Conservation (phyloP, 2,113 vertebrate species). For the Choloepus hoffmanni region DNA sequence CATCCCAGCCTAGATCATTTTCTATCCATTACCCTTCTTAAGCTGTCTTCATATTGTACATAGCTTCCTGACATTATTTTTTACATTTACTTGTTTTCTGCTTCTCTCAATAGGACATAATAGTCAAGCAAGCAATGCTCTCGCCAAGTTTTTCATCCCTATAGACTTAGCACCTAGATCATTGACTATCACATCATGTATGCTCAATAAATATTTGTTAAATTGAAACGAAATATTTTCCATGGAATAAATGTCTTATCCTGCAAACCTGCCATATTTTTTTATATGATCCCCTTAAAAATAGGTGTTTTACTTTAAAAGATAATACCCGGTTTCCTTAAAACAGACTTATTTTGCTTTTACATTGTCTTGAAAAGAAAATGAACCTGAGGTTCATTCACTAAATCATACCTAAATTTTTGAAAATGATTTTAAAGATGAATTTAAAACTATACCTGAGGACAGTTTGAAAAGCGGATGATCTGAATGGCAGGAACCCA, state of each 20-base stretch:
- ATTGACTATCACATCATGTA: background rate
- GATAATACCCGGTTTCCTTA: background rate
- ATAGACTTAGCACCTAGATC: background rate
- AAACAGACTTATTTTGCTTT: slow-evolving; percentile 13
- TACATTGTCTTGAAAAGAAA: slow-evolving; percentile 26
- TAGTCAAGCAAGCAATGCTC: background rate
- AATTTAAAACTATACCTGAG: slow-evolving; percentile 67
- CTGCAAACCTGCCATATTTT: background rate
- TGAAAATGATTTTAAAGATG: background rate
- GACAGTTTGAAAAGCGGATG: slow-evolving; percentile 20
- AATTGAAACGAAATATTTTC: background rate
- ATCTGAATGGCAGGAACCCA: background rate
- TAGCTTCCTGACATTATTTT: background rate
- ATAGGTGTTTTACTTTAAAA: slow-evolving; percentile 11
- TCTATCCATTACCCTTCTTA: background rate
- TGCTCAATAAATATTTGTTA: background rate
- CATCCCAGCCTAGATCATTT: background rate
- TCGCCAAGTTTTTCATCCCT: background rate
- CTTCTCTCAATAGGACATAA: background rate
- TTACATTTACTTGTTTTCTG: background rate
- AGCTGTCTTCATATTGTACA: background rate
- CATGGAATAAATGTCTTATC: background rate
- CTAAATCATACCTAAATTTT: background rate
- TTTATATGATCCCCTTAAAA: slow-evolving; percentile 11
- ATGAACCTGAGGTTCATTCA: background rate